Evolutionary conservation across 1,140 invertebrate species (phyloP).

Genomic region (Dendroctonus ponderosae): DNA sequence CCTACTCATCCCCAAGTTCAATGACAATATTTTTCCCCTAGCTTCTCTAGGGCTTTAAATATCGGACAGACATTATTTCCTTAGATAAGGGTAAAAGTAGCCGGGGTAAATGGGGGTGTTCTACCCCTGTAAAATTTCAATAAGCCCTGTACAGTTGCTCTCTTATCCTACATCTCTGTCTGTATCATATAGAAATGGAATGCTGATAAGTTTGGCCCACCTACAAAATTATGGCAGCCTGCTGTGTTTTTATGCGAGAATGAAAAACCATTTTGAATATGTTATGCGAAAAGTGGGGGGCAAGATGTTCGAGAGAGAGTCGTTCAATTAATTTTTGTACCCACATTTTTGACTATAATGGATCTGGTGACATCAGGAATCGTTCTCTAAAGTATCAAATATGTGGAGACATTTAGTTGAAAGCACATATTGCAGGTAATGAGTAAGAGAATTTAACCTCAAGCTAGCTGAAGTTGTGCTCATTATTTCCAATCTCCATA

Average conservation of each 20-base stretch:
- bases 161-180: no score
- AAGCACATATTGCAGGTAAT: no score
- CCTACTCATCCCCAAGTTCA: no score
- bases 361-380: no score
- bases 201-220: background rate
- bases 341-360: no score
- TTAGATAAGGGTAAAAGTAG: constrained; percentile 23
- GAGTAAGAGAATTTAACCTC: no score
- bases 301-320: background rate
- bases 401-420: no score
- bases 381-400: no score
- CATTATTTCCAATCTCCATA: no score
- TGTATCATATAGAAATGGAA: no score
- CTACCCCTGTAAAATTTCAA: constrained; percentile 25
- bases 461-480: no score
- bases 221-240: constrained; percentile 2
- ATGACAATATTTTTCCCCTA: background rate
- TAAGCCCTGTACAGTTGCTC: constrained; percentile 2
- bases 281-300: background rate
- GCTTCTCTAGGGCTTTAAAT: background rate
- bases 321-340: no score
- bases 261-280: background rate
- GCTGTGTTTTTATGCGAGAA: background rate
- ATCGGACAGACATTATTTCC: constrained; percentile 17
- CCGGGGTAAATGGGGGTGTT: constrained; percentile 4